These are phyloP conservation scores for Corydoras sp. DNA, from an alignment of 2,113 vertebrate species.

Conservation along the genomic window DNA sequence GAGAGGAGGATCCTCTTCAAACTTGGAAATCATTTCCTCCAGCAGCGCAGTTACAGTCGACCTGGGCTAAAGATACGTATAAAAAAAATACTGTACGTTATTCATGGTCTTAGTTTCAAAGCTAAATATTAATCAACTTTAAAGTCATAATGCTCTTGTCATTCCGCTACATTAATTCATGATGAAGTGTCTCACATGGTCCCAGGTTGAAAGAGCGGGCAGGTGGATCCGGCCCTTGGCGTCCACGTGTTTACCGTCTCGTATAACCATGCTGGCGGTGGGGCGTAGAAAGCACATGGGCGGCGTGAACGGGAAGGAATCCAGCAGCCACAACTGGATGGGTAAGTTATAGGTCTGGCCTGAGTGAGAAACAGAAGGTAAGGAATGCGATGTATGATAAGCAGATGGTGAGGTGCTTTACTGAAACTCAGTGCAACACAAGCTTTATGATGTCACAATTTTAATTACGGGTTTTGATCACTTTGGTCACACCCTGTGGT, in stretches of 20 bases:
- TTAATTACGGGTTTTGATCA: too few species aligned
- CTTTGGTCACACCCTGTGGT: too few species aligned
- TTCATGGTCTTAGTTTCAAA: too few species aligned
- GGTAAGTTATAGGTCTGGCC: slow-evolving; percentile 88
- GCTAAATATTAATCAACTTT: neutral
- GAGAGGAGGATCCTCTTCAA: slow-evolving; percentile 87
- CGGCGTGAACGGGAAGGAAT: slow-evolving; percentile 92
- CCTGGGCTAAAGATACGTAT: slow-evolving; percentile 70
- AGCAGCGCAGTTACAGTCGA: slow-evolving; percentile 77
- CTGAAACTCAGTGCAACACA: too few species aligned
- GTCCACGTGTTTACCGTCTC: slow-evolving; percentile 87
- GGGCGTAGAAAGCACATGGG: slow-evolving; percentile 89
- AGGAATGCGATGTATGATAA: too few species aligned
- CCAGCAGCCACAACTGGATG: slow-evolving; percentile 85
- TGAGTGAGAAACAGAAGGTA: slow-evolving; percentile 45
- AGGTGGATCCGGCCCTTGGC: slow-evolving; percentile 80
- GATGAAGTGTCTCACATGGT: slow-evolving; percentile 71
- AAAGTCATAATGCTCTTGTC: neutral
- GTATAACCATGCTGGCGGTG: slow-evolving; percentile 81
- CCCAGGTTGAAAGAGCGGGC: slow-evolving; percentile 87
- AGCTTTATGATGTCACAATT: too few species aligned
- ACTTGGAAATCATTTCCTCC: slow-evolving; percentile 85
- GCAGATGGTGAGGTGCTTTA: too few species aligned
- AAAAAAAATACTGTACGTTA: neutral
- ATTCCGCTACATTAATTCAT: too few species aligned